Conservation (phyloP, 2,113 vertebrate genomes). For the Pygathrix nemaeus region DNA sequence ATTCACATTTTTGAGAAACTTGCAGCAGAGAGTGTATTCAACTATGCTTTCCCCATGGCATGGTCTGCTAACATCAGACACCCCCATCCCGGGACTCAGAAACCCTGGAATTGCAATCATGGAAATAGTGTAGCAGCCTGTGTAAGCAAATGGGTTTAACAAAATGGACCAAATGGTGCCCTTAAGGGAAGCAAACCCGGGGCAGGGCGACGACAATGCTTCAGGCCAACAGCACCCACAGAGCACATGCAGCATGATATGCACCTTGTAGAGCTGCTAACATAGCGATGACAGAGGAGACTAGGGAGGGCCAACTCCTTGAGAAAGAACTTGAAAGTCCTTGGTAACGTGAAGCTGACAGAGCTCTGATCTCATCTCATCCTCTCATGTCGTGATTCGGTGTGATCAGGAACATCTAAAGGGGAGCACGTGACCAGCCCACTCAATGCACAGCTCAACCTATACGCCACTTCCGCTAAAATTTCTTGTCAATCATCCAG, state of each 20-base stretch:
- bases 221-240: background rate
- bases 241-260: fast-evolving
- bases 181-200: background rate
- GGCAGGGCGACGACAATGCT: fast-evolving
- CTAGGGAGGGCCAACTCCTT: no score
- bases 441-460: fast-evolving
- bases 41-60: background rate
- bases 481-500: background rate
- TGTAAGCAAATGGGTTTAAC: background rate
- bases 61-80: fast-evolving
- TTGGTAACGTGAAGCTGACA: fast-evolving
- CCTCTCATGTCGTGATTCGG: fast-evolving
- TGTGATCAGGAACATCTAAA: fast-evolving
- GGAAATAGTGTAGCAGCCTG: background rate
- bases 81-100: background rate
- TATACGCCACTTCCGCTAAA: fast-evolving
- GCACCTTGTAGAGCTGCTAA: background rate
- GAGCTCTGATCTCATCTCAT: background rate
- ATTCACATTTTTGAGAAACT: background rate
- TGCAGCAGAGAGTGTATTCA: fast-evolving
- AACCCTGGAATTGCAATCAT: fast-evolving
- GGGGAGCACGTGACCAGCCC: fast-evolving
- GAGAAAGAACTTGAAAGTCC: background rate
- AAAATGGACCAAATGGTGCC: background rate
- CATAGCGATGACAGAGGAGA: fast-evolving